Conservation (phyloP, 2,888 invertebrate genomes). For the Gastrophysa polygoni region DNA sequence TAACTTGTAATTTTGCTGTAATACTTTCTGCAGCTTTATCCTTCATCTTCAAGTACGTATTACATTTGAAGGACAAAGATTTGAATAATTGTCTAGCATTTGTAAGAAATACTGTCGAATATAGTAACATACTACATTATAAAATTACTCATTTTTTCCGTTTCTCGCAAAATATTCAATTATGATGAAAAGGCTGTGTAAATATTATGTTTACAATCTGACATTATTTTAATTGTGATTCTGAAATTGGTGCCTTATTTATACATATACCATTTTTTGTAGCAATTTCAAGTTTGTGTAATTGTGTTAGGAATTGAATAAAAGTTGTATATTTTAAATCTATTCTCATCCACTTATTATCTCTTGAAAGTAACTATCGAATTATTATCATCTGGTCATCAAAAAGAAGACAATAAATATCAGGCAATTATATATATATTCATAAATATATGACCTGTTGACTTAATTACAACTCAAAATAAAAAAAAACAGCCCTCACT, state of each 20-base stretch:
- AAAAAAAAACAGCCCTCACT: background rate
- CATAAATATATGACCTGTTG: background rate
- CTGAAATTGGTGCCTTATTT: constrained; percentile 44
- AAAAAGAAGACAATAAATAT: too few relatives aligned
- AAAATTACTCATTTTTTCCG: background rate
- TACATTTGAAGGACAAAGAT: too few relatives aligned
- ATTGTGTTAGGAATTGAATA: constrained; percentile 21
- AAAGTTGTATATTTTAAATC: constrained; percentile 1
- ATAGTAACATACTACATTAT: background rate
- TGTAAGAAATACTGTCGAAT: too few relatives aligned
- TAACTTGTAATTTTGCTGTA: background rate
- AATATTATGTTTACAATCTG: constrained; percentile 35
- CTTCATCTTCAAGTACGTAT: background rate
- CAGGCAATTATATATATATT: too few relatives aligned
- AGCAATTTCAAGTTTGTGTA: constrained; percentile 13
- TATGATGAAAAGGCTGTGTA: constrained; percentile 43
- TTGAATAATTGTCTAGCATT: too few relatives aligned
- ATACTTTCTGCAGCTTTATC: background rate
- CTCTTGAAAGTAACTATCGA: too few relatives aligned
- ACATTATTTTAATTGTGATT: constrained; percentile 43
- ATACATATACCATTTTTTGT: constrained; percentile 22
- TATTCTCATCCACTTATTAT: background rate
- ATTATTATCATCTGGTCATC: too few relatives aligned
- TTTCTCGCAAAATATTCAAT: background rate
- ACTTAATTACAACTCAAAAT: too few relatives aligned